These are phyloP conservation scores for Gulo gulo DNA, from an alignment of 2,113 vertebrate species.

Conservation along the genomic window DNA sequence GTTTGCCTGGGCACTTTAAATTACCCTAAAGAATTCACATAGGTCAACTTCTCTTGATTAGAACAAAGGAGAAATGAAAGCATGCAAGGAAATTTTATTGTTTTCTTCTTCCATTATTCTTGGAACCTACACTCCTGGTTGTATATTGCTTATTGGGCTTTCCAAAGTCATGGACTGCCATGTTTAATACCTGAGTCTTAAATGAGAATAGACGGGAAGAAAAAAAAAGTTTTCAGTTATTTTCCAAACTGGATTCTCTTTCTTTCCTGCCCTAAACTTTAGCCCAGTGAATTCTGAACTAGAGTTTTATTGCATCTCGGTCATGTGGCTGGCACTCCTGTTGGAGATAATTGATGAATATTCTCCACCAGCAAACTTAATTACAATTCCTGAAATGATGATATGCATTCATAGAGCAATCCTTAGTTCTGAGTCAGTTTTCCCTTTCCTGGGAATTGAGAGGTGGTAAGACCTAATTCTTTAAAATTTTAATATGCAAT, in stretches of 20 bases:
- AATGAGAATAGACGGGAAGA: neutral
- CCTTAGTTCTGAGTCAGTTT: neutral
- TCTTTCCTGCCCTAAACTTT: neutral
- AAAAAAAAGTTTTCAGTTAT: neutral
- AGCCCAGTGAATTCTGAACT: neutral
- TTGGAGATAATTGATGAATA: neutral
- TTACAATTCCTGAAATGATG: neutral
- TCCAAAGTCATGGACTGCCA: neutral
- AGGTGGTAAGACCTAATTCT: neutral
- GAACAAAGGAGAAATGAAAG: neutral
- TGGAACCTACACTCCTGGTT: fast-evolving
- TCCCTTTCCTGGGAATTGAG: neutral
- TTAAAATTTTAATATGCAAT: neutral
- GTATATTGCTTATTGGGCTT: neutral
- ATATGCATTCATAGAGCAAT: neutral
- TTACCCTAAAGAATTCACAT: neutral
- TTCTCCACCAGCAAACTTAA: neutral
- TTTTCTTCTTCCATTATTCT: neutral
- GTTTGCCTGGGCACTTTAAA: neutral
- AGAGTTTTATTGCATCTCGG: neutral
- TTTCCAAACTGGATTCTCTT: neutral
- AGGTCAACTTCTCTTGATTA: neutral
- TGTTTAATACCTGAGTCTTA: neutral
- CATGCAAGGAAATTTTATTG: neutral
- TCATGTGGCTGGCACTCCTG: fast-evolving